Percentiles rank a stretch among this genome's conserved stretches.
Conservation (phyloP, 2,888 invertebrate genomes). For the Lutraria lutraria region DNA sequence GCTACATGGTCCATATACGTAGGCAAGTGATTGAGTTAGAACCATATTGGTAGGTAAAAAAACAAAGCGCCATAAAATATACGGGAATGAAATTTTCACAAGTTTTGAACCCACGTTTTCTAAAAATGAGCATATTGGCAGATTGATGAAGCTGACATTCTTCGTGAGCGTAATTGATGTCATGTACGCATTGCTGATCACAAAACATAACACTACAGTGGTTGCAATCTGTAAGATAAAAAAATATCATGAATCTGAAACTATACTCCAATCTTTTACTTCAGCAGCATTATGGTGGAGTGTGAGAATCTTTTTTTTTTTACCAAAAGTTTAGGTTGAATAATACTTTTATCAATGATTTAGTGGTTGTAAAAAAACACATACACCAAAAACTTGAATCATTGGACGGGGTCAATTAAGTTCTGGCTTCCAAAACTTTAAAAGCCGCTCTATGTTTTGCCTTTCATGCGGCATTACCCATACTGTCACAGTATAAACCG, state of each 20-base stretch:
- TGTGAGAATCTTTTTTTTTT: too few relatives aligned
- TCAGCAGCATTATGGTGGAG: too few relatives aligned
- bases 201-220: background rate
- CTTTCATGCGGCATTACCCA: too few relatives aligned
- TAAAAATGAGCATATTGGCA: background rate
- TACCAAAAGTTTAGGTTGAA: too few relatives aligned
- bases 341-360: too few relatives aligned
- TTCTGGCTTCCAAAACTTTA: too few relatives aligned
- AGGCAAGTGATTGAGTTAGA: background rate
- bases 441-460: too few relatives aligned
- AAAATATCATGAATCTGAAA: too few relatives aligned
- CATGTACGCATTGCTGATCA: background rate
- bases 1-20: background rate
- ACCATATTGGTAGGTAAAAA: background rate
- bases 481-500: too few relatives aligned
- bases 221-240: conserved; percentile 18
- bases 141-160: conserved; percentile 22
- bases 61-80: conserved; percentile 33
- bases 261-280: too few relatives aligned
- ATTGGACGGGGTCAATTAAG: too few relatives aligned
- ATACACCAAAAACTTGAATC: background rate
- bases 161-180: background rate
- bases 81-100: conserved; percentile 22
- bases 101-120: background rate
- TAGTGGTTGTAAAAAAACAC: too few relatives aligned